Conservation (phyloP, 2,113 vertebrate genomes). For the Calypte anna region DNA sequence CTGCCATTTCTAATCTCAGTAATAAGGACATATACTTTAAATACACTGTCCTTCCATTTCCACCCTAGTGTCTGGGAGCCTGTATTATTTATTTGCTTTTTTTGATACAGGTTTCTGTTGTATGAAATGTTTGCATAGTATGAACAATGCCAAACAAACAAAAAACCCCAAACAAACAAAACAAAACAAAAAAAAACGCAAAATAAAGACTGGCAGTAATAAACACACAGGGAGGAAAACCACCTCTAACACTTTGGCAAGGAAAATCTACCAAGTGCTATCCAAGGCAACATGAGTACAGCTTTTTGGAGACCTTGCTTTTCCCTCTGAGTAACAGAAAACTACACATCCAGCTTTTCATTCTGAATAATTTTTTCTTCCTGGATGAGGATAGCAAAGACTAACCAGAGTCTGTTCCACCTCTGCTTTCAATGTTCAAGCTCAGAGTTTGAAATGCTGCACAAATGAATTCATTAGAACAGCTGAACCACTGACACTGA, state of each 20-base stretch:
- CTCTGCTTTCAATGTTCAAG: background rate
- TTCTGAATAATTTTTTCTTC: background rate
- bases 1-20: background rate
- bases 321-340: background rate
- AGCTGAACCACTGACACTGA: background rate
- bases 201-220: background rate
- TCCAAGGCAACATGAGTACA: background rate
- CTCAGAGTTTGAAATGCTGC: background rate
- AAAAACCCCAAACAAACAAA: background rate
- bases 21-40: background rate
- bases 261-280: background rate
- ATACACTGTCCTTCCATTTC: background rate
- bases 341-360: background rate
- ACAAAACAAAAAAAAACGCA: too few relatives aligned
- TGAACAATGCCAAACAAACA: background rate
- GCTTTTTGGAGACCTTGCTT: background rate
- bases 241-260: background rate
- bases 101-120: background rate
- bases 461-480: background rate
- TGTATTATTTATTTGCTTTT: background rate
- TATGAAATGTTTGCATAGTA: background rate
- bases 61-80: background rate
- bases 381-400: background rate
- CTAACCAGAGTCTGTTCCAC: background rate
- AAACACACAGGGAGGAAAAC: background rate